A percentile compares a stretch with the other conserved stretches of the same genome.
Conservation (phyloP, 2,113 vertebrate species). For the Nothoprocta pentlandii region DNA sequence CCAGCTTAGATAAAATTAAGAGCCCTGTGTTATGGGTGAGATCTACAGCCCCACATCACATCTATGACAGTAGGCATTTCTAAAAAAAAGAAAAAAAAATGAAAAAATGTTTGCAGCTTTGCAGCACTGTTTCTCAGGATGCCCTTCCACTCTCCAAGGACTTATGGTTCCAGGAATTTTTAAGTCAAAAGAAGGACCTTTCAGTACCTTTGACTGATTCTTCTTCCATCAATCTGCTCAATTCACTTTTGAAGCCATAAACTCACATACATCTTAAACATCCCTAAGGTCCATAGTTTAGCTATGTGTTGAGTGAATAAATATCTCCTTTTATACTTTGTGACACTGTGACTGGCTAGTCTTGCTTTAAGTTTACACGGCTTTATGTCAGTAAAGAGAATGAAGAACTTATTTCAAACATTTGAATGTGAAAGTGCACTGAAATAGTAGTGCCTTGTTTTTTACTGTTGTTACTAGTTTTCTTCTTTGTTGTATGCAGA, state of each 20-base stretch:
- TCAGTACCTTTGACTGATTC: neutral
- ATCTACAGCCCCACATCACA: neutral
- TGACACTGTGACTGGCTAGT: too few species aligned
- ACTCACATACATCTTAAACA: too few species aligned
- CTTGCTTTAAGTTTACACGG: too few species aligned
- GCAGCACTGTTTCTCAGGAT: neutral
- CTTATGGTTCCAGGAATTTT: neutral
- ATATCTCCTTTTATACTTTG: too few species aligned
- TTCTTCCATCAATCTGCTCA: neutral
- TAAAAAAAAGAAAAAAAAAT: neutral
- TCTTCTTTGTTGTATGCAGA: neutral
- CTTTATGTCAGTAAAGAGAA: too few species aligned
- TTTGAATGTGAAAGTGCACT: too few species aligned
- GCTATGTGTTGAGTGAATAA: too few species aligned
- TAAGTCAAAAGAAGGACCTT: neutral
- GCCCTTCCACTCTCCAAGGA: neutral
- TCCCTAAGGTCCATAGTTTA: too few species aligned
- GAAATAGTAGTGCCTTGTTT: neutral
- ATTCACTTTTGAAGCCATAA: neutral
- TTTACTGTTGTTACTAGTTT: neutral
- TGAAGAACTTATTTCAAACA: too few species aligned
- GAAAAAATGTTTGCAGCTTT: neutral
- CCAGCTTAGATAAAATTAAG: neutral
- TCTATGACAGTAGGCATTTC: neutral
- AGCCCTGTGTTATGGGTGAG: neutral